These are phyloP conservation scores for Hirtodrosophila histrioides DNA, from an alignment of 2,888 invertebrate species.

Conservation along the genomic window DNA sequence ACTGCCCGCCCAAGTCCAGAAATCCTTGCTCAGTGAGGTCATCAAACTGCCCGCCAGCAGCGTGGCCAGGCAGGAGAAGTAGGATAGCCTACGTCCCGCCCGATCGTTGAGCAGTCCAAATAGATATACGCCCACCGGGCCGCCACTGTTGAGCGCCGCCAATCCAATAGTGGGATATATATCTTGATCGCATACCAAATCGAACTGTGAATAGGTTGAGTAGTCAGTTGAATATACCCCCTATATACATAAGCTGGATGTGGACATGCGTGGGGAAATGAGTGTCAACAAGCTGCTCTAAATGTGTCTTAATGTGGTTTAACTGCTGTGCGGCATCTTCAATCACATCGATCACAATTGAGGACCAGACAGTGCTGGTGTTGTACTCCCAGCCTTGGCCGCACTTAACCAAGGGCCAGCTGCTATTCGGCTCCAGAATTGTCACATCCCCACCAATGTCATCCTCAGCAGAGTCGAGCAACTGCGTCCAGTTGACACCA, in stretches of 20 bases:
- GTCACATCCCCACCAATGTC: constrained; percentile 62
- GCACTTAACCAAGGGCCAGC: constrained; percentile 89
- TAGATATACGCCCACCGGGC: constrained; percentile 94
- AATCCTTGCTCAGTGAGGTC: constrained; percentile 91
- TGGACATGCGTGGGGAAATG: constrained; percentile 48
- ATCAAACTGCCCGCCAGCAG: constrained; percentile 91
- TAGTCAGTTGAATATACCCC: constrained; percentile 1
- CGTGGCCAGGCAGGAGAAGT: constrained; percentile 93
- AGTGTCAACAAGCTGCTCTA: constrained; percentile 44
- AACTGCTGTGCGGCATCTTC: neutral
- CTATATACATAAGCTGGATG: neutral
- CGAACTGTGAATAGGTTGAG: constrained; percentile 86
- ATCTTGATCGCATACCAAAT: constrained; percentile 93
- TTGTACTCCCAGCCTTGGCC: constrained; percentile 92
- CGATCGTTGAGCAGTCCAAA: constrained; percentile 95
- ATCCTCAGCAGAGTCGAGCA: constrained; percentile 81
- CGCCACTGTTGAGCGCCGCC: constrained; percentile 93
- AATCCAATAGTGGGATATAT: constrained; percentile 95
- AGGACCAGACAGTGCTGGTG: constrained; percentile 88
- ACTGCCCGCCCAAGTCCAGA: constrained; percentile 93
- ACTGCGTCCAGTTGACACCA: constrained; percentile 89
- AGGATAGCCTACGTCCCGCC: constrained; percentile 93
- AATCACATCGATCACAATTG: constrained; percentile 92
- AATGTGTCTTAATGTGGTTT: constrained; percentile 35
- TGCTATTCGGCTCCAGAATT: constrained; percentile 84